Evolutionary conservation across 2,113 vertebrate genomes (phyloP), one percentile per base, ranked within the genome.

Genomic region (Siniperca chuatsi): DNA sequence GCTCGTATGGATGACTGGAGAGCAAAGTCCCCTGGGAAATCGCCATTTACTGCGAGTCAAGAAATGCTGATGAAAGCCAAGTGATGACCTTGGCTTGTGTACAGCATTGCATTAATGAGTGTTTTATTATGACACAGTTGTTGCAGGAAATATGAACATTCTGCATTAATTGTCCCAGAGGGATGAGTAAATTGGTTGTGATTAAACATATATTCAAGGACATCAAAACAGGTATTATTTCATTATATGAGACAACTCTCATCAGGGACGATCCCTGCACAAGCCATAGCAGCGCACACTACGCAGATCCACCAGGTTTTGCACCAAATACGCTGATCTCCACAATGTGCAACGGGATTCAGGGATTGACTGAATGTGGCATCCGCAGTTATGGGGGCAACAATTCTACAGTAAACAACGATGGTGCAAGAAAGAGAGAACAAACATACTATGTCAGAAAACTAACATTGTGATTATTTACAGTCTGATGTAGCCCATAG

Each of bases 201-300:
- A 91, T 90, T 83, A 87, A 87, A 81, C 73, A 82, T 79, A 69
- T 66, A 78, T 78, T 90, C 81, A 77, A 84, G 84, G 82, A 83
- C 72, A 88, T 78, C 61, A 64, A 78, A 90, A 72, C 71, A 65
- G 46, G 68, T 61, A 76, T 81, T 84, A 83, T 75, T 88, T 86
- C 16, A 83, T 87, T 83, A 78, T 71, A 64, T 62, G 68, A 75
- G 50, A 66, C 68, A 66, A 81, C 52, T 3, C 35, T 54, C 44
- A 80, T 64, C n/a, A n/a, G 33, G 25, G 75, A 60, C 2, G 6
- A 11, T 1, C 70, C 52, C 40, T 52, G 40, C 33, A 52, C 18
- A 65, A 65, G 33, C 46, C 25, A 52, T 0, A 21, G 23, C 40
- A 73, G 44, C 33, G 21, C 23, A 23, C n/a, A 42, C 11, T n/a